Evolutionary conservation across 2,113 vertebrate species (phyloP), one percentile per base, ranked within the genome.

Genomic region (Colistium nudipinnis): DNA sequence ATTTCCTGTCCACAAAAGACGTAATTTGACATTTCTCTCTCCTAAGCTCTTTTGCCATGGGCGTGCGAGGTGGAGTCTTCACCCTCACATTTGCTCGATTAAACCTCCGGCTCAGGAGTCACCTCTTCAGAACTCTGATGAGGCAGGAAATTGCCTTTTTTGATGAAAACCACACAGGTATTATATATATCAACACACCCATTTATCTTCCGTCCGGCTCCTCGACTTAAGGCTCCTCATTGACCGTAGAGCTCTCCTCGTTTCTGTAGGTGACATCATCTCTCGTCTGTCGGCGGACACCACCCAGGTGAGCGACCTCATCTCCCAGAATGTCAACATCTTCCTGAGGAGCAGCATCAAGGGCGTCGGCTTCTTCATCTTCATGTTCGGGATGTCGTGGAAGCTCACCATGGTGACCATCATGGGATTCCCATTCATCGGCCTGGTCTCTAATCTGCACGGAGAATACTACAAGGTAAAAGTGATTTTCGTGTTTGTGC

Each of bases 281-380:
- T 99, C 97, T n/a, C 96, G 97, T 49, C 92, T 99, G 85, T 96
- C 96, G 0, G 95, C 97, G 0, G 97, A 99, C 92, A 98, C 96
- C 8, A 99, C 96, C 45, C 95, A 98, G 30, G 95, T 99, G 83
- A 98, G 97, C 0, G 95, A 99, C 84, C 93, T 98, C 71, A 94
- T 99, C 60, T 97, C 97, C 6, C 93, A 95, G 87, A 99, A 99
- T n/a, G 87, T 98, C 83, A 98, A 98, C 87, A 57, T 99, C 85
- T 96, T 98, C 91, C 85, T 98, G 87, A 91, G 95, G 69, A 97
- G 94, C n/a, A 7, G 87, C 20, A 92, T 99, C 70, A 98, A 96
- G 83, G 93, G 87, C 16, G 69, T 89, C 0, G 97, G 97, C 1
- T 93, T 95, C 63, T 94, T 95, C 73, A 84, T 95, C 88, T 97